Base-by-base conservation (phyloP, 1,140 invertebrate species). In the Hormaphis cornu region DNA sequence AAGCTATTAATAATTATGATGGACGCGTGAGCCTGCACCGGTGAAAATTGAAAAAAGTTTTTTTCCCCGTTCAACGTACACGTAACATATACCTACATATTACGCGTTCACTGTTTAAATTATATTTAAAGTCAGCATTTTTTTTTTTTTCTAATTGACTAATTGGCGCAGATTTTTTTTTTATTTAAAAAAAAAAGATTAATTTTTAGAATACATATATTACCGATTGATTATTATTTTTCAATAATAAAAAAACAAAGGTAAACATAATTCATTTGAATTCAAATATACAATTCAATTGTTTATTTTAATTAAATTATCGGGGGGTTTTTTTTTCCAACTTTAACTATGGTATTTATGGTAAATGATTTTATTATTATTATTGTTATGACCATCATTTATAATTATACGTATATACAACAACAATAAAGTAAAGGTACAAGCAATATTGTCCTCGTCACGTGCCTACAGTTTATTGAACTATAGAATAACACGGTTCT, bases 1-100 rank as follows among this genome's bases (percentile, higher is more conserved):
- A 50, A 66, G 44, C 61, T 50, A 66, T 66, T 66, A 66, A 66
- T 66, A 66, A 66, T 66, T 50, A 48, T 66, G 61, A 66, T 50
- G 44, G 61, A 66, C 61, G 9, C 35, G 61, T 22, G 12, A n/a
- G n/a, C n/a, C n/a, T n/a, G 33, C 4, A 40, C 44, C 61, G 44
- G 44, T 42, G 46, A 63, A 63, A 63, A 63, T 44, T 28, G 16
- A 33, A 66, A 35, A 50, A 50, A 63, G 20, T 63, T 59, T 59
- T 59, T 63, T 63, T 1, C 4, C 48, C 4, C 18, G 24, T 30
- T 24, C 42, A 14, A 66, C 14, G 8, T 48, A 35, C 16, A 48
- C 1, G 37, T 16, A 44, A 58, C 14, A 24, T 8, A 26, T 18
- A 26, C 20, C 6, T n/a, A 3, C 4, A 24, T 40, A 24, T 22